Percentiles rank a stretch among this genome's conserved stretches.
Conservation (phyloP, 2,888 invertebrate species). For the Lasioglossum morio region DNA sequence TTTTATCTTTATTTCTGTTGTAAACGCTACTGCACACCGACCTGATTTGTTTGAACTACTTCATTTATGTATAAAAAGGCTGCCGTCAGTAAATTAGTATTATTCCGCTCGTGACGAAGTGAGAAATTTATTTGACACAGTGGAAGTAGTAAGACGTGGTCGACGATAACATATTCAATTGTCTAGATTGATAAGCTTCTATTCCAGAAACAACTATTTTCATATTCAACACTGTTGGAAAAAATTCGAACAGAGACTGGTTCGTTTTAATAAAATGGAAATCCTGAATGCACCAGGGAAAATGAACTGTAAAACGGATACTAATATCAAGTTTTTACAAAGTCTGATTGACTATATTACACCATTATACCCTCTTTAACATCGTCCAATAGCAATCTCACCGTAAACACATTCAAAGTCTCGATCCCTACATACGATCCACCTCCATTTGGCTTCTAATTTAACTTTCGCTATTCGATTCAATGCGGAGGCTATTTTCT, state of each 20-base stretch:
- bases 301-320: not conserved
- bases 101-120: not conserved
- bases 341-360: not conserved
- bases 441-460: not conserved
- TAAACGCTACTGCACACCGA: not conserved
- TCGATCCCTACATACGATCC: not conserved
- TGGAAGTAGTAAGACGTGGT: not conserved
- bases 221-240: not conserved
- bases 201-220: not conserved
- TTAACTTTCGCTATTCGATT: slow-evolving; percentile 11
- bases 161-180: not conserved
- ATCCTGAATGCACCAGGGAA: not conserved
- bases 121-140: not conserved
- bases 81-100: not conserved
- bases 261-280: not conserved
- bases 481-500: not conserved
- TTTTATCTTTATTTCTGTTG: not conserved
- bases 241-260: not conserved
- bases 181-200: not conserved
- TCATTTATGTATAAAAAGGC: not conserved
- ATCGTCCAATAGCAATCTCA: not conserved
- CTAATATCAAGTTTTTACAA: not conserved
- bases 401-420: not conserved
- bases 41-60: not conserved
- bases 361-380: not conserved